A percentile compares a stretch with the other conserved stretches of the same genome.
Evolutionary conservation across 2,113 vertebrate species (phyloP).

Genomic region (Gopherus evgoodei): DNA sequence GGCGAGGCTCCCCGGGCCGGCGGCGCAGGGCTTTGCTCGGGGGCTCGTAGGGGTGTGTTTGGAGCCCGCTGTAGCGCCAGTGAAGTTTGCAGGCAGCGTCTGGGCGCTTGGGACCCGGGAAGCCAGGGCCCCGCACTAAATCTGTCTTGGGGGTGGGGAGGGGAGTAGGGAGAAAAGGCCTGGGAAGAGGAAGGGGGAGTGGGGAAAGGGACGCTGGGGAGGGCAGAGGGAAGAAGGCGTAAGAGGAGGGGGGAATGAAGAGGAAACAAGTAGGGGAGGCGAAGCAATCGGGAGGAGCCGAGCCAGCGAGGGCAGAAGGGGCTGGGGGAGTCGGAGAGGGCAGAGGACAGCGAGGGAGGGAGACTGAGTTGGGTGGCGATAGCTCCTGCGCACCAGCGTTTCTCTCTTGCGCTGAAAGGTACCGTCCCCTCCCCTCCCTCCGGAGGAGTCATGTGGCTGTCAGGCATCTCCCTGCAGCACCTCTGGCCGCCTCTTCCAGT

Average conservation of each 20-base stretch:
- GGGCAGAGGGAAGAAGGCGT: neutral
- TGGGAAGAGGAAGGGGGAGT: neutral
- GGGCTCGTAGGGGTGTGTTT: too few relatives aligned
- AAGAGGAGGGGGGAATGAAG: too few relatives aligned
- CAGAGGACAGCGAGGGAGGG: neutral
- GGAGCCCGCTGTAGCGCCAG: neutral
- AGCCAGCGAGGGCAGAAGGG: constrained; percentile 35
- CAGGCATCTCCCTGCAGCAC: neutral
- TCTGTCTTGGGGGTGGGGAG: too few relatives aligned
- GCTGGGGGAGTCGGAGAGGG: neutral
- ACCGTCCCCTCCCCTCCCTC: neutral
- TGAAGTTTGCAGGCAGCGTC: neutral
- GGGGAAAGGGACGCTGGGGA: constrained; percentile 2
- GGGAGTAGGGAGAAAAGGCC: neutral
- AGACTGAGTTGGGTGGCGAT: too few relatives aligned
- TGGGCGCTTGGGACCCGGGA: too few relatives aligned
- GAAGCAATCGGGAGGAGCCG: neutral
- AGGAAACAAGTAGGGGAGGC: too few relatives aligned
- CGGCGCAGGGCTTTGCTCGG: too few relatives aligned
- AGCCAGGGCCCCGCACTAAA: neutral
- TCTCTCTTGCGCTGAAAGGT: neutral
- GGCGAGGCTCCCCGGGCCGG: neutral
- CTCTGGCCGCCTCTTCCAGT: neutral
- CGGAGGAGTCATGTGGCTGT: neutral
- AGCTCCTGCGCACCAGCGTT: neutral